Evolutionary conservation across 2,797 vertebrate genomes (phyloP).

Genomic region (Carduelis carduelis): DNA sequence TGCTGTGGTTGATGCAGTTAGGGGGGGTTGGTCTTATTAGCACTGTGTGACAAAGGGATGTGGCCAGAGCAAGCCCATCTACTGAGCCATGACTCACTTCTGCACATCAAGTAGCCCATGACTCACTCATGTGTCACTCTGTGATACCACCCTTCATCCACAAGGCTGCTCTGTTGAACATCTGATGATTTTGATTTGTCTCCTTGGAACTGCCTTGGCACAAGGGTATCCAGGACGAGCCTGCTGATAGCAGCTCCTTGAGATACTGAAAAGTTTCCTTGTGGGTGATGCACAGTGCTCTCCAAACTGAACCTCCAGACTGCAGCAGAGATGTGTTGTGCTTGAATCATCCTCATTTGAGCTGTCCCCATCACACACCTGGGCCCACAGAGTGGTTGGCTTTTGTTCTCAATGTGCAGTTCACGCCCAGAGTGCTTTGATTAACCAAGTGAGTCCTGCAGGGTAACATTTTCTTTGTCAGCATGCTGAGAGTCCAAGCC

Average conservation of each 20-base stretch:
- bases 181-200: not conserved
- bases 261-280: not conserved
- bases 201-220: not conserved
- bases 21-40: not conserved
- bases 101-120: not conserved
- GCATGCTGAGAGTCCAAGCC: not conserved
- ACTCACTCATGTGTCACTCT: fast-evolving
- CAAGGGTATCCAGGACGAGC: not conserved
- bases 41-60: not conserved
- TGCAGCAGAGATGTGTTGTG: not conserved
- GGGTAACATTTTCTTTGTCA: not conserved
- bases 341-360: not conserved
- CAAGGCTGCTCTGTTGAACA: not conserved
- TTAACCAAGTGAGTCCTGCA: not conserved
- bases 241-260: not conserved
- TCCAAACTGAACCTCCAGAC: not conserved
- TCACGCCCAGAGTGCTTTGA: not conserved
- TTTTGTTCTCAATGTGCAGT: not conserved
- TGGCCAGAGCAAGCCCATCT: not conserved
- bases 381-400: not conserved
- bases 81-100: not conserved
- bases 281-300: not conserved
- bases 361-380: not conserved
- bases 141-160: not conserved
- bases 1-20: not conserved